Evolutionary conservation across 2,888 invertebrate genomes (phyloP).

Genomic region (Dynastes grantii): DNA sequence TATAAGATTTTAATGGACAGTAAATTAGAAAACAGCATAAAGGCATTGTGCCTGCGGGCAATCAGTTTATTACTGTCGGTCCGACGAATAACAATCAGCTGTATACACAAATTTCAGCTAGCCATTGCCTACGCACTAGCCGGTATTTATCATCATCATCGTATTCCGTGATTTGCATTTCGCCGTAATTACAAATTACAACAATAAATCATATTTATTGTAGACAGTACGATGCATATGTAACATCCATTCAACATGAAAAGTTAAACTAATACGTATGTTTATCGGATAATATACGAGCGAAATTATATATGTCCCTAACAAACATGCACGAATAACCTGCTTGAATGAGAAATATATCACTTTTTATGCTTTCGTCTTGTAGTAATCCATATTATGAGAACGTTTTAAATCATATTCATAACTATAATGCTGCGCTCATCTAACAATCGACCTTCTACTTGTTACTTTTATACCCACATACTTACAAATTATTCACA

Average conservation of each 20-base stretch:
- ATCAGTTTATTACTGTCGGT: conserved; percentile 19
- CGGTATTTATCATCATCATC: conserved; percentile 29
- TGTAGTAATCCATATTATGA: no score
- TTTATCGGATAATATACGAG: conserved; percentile 32
- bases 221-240: conserved; percentile 25
- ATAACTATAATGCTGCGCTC: no score
- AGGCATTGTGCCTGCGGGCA: conserved; percentile 4
- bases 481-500: no score
- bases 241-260: conserved; percentile 19
- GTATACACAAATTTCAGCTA: conserved; percentile 18
- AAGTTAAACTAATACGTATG: conserved; percentile 8
- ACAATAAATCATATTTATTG: conserved; percentile 37
- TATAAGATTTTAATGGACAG: conserved; percentile 35
- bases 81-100: conserved; percentile 34
- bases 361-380: neutral
- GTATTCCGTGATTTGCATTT: conserved; percentile 40
- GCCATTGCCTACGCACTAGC: conserved; percentile 18
- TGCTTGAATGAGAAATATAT: conserved; percentile 11
- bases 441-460: no score
- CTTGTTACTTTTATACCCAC: no score
- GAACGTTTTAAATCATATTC: no score
- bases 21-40: conserved; percentile 31
- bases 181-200: conserved; percentile 30
- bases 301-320: conserved; percentile 6
- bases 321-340: neutral